Percentiles rank a stretch among this genome's conserved stretches.
These are phyloP conservation scores for Eremobia ochroleuca DNA, from an alignment of 2,888 invertebrate species.

Conservation along the genomic window DNA sequence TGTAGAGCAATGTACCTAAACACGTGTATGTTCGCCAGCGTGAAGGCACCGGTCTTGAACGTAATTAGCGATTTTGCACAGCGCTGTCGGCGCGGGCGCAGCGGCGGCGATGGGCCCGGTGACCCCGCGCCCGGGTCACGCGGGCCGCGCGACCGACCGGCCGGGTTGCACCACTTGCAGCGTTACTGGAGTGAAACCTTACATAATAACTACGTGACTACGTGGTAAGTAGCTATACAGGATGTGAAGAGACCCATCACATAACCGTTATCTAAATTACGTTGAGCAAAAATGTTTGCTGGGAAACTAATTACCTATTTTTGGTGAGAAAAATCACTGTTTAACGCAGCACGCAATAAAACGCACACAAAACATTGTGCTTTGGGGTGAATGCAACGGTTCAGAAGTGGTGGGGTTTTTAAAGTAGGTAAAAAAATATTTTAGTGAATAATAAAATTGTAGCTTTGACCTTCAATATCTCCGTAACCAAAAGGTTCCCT, in stretches of 20 bases:
- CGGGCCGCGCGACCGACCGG: constrained; percentile 68
- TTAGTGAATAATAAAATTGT: not conserved
- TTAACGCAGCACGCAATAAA: not conserved
- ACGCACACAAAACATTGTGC: not conserved
- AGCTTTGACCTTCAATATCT: not conserved
- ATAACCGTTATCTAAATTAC: not conserved
- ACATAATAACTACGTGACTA: constrained; percentile 21
- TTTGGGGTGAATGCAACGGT: not conserved
- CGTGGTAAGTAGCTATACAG: not conserved
- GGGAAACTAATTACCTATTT: not conserved
- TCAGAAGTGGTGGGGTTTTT: not conserved
- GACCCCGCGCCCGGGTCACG: constrained; percentile 79
- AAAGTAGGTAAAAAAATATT: not conserved
- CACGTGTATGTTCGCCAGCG: constrained; percentile 69
- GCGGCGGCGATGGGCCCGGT: constrained; percentile 68
- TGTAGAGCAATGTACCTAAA: constrained; percentile 64
- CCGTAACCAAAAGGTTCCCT: not conserved
- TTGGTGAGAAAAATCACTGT: not conserved
- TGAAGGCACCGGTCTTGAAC: constrained; percentile 75
- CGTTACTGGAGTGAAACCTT: constrained; percentile 67
- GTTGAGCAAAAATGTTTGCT: not conserved
- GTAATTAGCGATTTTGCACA: constrained; percentile 88
- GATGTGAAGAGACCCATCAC: not conserved
- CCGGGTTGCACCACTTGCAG: constrained; percentile 75
- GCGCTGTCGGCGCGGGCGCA: constrained; percentile 76